A percentile compares a stretch with the other conserved stretches of the same genome.
Evolutionary conservation across 1,140 invertebrate species (phyloP).

Genomic region (Pectinophora gossypiella): DNA sequence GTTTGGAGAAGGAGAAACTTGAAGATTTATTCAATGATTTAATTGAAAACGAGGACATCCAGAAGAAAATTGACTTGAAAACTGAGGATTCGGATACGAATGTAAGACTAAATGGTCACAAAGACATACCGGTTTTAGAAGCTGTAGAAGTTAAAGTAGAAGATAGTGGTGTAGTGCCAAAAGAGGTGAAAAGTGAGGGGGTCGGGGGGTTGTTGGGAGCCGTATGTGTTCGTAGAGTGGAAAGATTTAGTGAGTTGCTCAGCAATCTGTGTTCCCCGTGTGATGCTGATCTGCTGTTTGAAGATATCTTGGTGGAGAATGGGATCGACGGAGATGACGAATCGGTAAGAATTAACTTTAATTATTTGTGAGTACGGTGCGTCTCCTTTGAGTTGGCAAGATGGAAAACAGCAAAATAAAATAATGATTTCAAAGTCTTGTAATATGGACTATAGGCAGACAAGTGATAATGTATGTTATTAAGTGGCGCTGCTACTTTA

Average conservation of each 20-base stretch:
- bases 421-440: no score
- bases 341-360: constrained; percentile 50
- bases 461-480: no score
- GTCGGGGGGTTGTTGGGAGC: constrained; percentile 56
- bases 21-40: constrained; percentile 57
- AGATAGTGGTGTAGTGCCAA: constrained; percentile 61
- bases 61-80: constrained; percentile 25
- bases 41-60: constrained; percentile 28
- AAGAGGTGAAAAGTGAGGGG: constrained; percentile 49
- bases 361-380: no score
- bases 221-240: constrained; percentile 69
- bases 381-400: no score
- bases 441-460: no score
- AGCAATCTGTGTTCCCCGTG: constrained; percentile 68
- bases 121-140: constrained; percentile 43
- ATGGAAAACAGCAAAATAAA: no score
- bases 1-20: constrained; percentile 52
- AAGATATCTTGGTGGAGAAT: constrained; percentile 62
- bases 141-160: constrained; percentile 30
- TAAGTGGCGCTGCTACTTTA: no score
- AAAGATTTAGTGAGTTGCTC: constrained; percentile 69
- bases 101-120: constrained; percentile 47
- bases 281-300: constrained; percentile 64
- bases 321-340: constrained; percentile 54
- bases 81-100: constrained; percentile 26